phyloP scores from a whole-genome alignment of 2,113 vertebrate genomes.

The Catharus minimus region DNA sequence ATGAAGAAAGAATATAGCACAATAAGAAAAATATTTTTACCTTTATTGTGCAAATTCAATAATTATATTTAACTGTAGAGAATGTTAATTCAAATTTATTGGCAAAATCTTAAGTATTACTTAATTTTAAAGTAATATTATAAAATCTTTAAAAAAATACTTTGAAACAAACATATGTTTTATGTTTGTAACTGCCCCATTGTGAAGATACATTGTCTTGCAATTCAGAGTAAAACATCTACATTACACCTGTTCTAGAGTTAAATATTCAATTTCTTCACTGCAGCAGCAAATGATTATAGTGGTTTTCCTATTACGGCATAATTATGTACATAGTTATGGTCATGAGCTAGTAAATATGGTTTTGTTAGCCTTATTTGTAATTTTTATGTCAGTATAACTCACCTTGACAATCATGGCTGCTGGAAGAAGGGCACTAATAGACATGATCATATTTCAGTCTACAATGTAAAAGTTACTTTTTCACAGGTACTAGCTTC shows the following conservation, averaged over 20 bases:
- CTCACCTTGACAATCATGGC: not conserved
- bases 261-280: not conserved
- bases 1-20: not conserved
- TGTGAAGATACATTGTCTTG: not conserved
- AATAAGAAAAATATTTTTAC: not conserved
- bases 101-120: not conserved
- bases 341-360: rapidly evolving
- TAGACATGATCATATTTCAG: not conserved
- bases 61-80: not conserved
- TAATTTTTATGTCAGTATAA: not conserved
- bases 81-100: not conserved
- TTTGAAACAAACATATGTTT: not conserved
- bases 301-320: not conserved
- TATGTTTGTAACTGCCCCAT: not conserved
- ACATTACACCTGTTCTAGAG: not conserved
- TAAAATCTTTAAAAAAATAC: too few species aligned
- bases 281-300: not conserved
- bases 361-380: not conserved
- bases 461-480: not conserved
- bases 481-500: not conserved
- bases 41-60: not conserved
- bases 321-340: not conserved
- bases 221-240: not conserved
- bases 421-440: not conserved
- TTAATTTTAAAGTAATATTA: not conserved